Percentiles rank a stretch among this genome's conserved stretches.
Evolutionary conservation across 2,113 vertebrate species (phyloP).

Genomic region (Megatriorchis doriae): DNA sequence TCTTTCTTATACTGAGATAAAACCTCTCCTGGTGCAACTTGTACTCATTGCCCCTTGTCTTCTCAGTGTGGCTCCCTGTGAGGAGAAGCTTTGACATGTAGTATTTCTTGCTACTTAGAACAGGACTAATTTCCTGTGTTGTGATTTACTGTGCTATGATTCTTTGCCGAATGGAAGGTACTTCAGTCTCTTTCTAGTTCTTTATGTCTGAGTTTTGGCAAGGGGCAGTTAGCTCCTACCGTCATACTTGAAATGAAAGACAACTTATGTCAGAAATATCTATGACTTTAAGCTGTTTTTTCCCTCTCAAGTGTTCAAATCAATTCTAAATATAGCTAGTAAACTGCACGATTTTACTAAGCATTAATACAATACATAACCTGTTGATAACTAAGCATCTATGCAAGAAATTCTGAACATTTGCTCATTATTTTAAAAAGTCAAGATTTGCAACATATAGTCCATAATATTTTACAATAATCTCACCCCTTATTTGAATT

Average conservation of each 20-base stretch:
- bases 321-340: not conserved
- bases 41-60: not conserved
- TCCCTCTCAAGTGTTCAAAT: not conserved
- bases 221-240: not conserved
- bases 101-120: not conserved
- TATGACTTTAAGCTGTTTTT: not conserved
- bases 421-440: not conserved
- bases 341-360: not conserved
- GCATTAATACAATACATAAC: not conserved
- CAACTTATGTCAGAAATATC: not conserved
- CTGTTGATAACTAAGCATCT: not conserved
- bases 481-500: not conserved
- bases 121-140: not conserved
- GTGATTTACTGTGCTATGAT: not conserved
- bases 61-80: not conserved
- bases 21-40: not conserved
- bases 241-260: not conserved
- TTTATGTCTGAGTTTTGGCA: not conserved
- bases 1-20: not conserved
- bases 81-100: not conserved
- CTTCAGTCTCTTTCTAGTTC: not conserved
- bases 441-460: not conserved
- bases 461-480: not conserved
- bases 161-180: not conserved
- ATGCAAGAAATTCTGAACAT: not conserved